Evolutionary conservation across 1,140 invertebrate genomes (phyloP).

Genomic region (Monomorium pharaonis): DNA sequence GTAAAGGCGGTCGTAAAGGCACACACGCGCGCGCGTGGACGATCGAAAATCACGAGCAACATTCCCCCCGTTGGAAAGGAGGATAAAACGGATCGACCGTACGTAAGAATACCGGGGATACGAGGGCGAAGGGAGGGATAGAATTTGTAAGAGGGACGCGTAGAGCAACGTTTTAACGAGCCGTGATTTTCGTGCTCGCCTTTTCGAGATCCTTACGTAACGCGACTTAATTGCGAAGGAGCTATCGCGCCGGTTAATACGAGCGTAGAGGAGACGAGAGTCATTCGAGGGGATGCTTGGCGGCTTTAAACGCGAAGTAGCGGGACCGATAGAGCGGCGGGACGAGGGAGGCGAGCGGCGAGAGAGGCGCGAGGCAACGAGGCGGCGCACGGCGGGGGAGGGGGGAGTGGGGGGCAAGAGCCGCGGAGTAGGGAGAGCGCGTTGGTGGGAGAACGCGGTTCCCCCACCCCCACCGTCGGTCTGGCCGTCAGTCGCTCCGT

Average conservation of each 20-base stretch:
- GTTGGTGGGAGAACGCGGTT: slow-evolving; percentile 51
- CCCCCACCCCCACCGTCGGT: slow-evolving; percentile 78
- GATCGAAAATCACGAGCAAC: slow-evolving; percentile 65
- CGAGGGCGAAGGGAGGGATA: neutral
- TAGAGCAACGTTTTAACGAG: slow-evolving; percentile 74
- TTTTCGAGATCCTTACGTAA: slow-evolving; percentile 82
- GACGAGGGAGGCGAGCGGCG: neutral
- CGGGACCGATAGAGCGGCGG: slow-evolving; percentile 48
- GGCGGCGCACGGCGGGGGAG: neutral
- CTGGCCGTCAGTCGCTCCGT: slow-evolving; percentile 79
- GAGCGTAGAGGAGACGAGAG: slow-evolving; percentile 72
- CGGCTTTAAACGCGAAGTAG: slow-evolving; percentile 71
- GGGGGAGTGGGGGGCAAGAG: neutral
- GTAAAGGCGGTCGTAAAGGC: slow-evolving; percentile 66
- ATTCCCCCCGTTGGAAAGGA: slow-evolving; percentile 34
- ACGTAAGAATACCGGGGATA: slow-evolving; percentile 50
- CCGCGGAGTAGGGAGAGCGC: neutral
- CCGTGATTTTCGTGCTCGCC: slow-evolving; percentile 77
- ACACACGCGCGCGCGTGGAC: slow-evolving; percentile 17
- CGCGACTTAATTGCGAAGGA: slow-evolving; percentile 85
- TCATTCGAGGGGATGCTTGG: slow-evolving; percentile 74
- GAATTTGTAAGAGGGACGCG: slow-evolving; percentile 43
- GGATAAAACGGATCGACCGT: slow-evolving; percentile 61
- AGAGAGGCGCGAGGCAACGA: slow-evolving; percentile 1
- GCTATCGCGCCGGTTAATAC: slow-evolving; percentile 84